Evolutionary conservation across 2,797 vertebrate genomes (phyloP).

Genomic region (Babyrousa celebensis): DNA sequence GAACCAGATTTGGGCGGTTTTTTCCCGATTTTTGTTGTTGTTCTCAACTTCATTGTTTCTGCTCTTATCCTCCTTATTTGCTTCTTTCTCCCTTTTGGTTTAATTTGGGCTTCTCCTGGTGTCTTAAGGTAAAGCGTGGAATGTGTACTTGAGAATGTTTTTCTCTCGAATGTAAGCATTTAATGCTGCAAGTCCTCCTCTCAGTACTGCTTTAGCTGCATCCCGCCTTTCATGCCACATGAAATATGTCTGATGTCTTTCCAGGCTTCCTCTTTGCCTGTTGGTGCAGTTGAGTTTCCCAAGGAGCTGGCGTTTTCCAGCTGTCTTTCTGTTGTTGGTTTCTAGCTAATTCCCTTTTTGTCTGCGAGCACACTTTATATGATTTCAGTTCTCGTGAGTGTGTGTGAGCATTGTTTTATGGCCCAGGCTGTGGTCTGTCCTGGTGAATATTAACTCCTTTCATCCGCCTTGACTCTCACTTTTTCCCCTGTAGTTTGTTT

Average conservation of each 20-base stretch:
- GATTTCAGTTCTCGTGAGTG: no score
- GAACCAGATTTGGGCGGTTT: background rate
- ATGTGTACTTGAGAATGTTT: no score
- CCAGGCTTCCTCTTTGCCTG: background rate
- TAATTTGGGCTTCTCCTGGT: no score
- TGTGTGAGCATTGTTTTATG: accelerated
- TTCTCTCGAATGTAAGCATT: background rate
- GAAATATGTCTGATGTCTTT: accelerated
- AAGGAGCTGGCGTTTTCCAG: background rate
- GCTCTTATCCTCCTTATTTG: background rate
- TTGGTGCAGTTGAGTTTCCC: background rate
- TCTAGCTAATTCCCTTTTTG: background rate
- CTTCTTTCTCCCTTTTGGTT: background rate
- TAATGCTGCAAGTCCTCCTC: accelerated
- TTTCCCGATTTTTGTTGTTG: background rate
- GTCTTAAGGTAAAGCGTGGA: background rate
- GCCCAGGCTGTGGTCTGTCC: background rate
- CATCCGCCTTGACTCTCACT: accelerated
- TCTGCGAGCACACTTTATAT: background rate
- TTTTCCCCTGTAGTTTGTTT: background rate
- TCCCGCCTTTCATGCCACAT: background rate
- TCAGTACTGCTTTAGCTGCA: background rate
- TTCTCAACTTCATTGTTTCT: background rate
- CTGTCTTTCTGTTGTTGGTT: accelerated
- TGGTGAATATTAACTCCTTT: accelerated